A percentile compares a stretch with the other conserved stretches of the same genome.
phyloP scores from a whole-genome alignment of 2,113 vertebrate species.

The Cyanoramphus novaezelandiae region DNA sequence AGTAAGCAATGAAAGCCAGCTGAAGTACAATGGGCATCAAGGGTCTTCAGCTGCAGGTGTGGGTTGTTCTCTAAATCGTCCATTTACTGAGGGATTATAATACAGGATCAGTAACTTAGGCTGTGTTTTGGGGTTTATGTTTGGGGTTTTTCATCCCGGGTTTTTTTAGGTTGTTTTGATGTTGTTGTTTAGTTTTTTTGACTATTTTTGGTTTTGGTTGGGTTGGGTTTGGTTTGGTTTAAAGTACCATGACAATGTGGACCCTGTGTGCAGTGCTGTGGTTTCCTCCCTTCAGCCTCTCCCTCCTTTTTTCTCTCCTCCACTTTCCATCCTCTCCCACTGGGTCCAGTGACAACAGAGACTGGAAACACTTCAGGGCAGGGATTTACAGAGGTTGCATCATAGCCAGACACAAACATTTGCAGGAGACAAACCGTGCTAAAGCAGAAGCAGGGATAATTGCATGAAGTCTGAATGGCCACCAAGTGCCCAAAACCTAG shows the following conservation, averaged over 20 bases:
- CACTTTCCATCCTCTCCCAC: not conserved
- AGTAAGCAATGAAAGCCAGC: not conserved
- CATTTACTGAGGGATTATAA: not conserved
- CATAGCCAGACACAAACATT: rapidly evolving
- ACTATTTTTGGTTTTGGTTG: no score
- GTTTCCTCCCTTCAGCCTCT: not conserved
- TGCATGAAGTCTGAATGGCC: not conserved
- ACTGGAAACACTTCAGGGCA: not conserved
- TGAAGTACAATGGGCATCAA: rapidly evolving
- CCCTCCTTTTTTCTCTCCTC: not conserved
- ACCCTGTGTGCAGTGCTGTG: not conserved
- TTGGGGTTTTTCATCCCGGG: rapidly evolving
- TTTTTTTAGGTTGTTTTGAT: not conserved
- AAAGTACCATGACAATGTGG: not conserved
- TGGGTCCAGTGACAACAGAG: not conserved
- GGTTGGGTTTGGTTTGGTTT: not conserved
- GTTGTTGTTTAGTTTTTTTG: not conserved
- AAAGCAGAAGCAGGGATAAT: not conserved
- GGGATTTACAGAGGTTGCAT: not conserved
- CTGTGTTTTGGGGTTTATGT: not conserved
- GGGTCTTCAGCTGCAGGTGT: not conserved
- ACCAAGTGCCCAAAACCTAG: not conserved
- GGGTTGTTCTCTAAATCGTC: not conserved
- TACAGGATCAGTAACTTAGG: rapidly evolving
- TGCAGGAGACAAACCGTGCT: not conserved